phyloP scores from a whole-genome alignment of 2,888 invertebrate species.

The Drosophila affinis region DNA sequence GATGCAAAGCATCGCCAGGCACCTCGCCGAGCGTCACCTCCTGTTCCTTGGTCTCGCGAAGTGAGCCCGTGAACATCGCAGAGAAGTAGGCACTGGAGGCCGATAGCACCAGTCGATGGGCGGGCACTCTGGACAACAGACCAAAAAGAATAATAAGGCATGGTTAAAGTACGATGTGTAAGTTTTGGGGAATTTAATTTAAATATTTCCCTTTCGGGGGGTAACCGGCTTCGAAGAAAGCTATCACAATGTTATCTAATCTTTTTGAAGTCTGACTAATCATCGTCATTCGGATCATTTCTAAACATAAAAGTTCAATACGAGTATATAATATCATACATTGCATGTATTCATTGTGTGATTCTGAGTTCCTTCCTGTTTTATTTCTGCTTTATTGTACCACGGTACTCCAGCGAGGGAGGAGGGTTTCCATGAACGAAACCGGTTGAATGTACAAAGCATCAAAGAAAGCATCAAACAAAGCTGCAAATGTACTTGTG shows the following conservation, averaged over 20 bases:
- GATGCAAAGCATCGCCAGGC: conserved; percentile 92
- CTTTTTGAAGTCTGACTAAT: neutral
- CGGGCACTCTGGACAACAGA: conserved; percentile 86
- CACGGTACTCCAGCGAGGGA: conserved; percentile 20
- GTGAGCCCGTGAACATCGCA: conserved; percentile 96
- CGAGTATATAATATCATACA: no score
- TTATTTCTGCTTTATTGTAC: conserved; percentile 22
- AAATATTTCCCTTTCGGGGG: no score
- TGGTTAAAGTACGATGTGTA: no score
- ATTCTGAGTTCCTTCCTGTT: conserved; percentile 26
- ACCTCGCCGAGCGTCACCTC: conserved; percentile 94
- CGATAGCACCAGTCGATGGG: conserved; percentile 94
- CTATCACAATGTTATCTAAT: no score
- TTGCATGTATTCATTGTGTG: neutral
- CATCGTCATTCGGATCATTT: neutral
- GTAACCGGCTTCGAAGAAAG: no score
- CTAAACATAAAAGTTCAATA: no score
- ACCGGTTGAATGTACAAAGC: conserved; percentile 33
- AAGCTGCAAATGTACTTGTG: conserved; percentile 21
- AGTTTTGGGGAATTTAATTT: no score
- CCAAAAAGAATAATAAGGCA: neutral
- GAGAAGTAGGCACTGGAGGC: conserved; percentile 97
- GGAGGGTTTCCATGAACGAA: conserved; percentile 37
- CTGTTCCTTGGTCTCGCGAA: conserved; percentile 92
- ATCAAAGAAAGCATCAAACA: conserved; percentile 32